Percentiles rank a stretch among this genome's conserved stretches.
phyloP scores from a whole-genome alignment of 2,113 vertebrate species.

The Cyanistes caeruleus region DNA sequence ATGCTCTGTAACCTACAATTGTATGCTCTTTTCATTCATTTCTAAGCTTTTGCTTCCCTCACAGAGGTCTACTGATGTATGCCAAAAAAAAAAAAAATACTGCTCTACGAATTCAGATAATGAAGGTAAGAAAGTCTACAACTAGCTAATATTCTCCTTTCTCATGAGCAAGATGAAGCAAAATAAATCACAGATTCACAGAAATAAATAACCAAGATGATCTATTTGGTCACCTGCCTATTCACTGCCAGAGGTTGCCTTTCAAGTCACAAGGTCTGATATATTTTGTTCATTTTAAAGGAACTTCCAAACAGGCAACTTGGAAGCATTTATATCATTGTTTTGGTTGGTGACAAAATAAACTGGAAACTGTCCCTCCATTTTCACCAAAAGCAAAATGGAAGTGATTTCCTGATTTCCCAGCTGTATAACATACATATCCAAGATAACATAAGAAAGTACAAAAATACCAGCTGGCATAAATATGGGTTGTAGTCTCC shows the following conservation, averaged over 20 bases:
- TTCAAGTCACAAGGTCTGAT: neutral
- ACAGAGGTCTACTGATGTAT: neutral
- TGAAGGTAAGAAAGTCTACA: neutral
- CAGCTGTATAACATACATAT: neutral
- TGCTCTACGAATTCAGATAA: neutral
- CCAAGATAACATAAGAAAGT: neutral
- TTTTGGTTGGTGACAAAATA: neutral
- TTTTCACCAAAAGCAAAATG: neutral
- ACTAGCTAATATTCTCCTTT: neutral
- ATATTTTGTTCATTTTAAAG: neutral
- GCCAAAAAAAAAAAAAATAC: neutral
- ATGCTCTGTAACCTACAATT: neutral
- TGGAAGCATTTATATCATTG: neutral
- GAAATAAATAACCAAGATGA: neutral
- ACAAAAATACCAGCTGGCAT: neutral
- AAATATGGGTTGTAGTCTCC: neutral
- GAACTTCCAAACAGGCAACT: neutral
- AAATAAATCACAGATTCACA: neutral
- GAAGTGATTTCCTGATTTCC: neutral
- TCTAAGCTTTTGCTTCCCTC: neutral
- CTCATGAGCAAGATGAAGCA: neutral
- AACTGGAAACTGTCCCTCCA: neutral
- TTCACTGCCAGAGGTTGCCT: neutral
- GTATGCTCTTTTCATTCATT: neutral
- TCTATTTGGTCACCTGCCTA: neutral